Conservation (phyloP, 2,797 vertebrate genomes). For the Lepilemur ruficaudatus region DNA sequence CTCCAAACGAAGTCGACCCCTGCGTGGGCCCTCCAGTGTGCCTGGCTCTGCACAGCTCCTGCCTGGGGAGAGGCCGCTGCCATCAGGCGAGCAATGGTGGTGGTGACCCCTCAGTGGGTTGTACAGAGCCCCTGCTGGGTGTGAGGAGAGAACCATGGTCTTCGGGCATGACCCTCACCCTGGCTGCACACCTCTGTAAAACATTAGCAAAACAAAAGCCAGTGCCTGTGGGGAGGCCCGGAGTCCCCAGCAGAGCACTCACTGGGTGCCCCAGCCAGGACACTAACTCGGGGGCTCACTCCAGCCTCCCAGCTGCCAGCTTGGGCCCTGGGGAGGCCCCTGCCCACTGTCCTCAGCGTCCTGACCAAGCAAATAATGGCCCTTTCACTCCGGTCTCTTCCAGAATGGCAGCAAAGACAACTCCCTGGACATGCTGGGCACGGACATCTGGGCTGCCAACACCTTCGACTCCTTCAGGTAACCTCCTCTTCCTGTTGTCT, state of each 20-base stretch:
- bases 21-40: accelerated
- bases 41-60: not conserved
- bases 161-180: not conserved
- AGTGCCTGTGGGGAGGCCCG: accelerated
- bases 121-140: not conserved
- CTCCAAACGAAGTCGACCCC: not conserved
- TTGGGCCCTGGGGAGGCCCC: not conserved
- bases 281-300: not conserved
- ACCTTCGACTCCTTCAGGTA: constrained; percentile 95
- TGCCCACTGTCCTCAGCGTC: not conserved
- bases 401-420: constrained; percentile 96
- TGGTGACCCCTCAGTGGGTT: not conserved
- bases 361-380: not conserved
- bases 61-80: not conserved
- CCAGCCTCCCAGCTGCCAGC: not conserved
- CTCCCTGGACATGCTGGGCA: constrained; percentile 95
- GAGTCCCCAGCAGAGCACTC: accelerated
- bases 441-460: constrained; percentile 99
- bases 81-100: not conserved
- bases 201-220: accelerated
- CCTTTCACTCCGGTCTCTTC: constrained; percentile 38
- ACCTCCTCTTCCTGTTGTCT: not conserved
- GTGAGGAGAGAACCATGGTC: not conserved
- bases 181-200: not conserved
- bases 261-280: accelerated